These are phyloP conservation scores for Papilio demoleus DNA, from an alignment of 2,888 invertebrate species.

Conservation along the genomic window DNA sequence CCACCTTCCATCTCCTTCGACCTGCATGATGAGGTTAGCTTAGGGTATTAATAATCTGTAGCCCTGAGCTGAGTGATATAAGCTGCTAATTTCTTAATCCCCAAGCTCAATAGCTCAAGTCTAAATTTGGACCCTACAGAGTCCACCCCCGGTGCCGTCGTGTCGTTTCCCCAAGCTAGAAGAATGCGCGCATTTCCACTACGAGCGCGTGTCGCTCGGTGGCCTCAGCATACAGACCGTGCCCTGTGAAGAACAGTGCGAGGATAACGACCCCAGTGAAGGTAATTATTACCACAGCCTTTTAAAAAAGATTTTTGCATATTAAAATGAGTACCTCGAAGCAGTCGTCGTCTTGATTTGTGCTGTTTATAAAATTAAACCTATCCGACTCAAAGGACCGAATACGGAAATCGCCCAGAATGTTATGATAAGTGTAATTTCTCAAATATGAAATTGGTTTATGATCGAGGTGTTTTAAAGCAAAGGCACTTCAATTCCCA, in stretches of 20 bases:
- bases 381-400: constrained; percentile 9
- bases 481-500: no score
- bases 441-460: no score
- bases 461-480: no score
- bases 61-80: no score
- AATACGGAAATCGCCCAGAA: not conserved
- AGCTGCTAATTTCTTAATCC: no score
- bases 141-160: constrained; percentile 56
- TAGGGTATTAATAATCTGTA: no score
- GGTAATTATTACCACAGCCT: constrained; percentile 44
- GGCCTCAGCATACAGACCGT: constrained; percentile 82
- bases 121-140: no score
- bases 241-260: constrained; percentile 60
- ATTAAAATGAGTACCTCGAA: not conserved
- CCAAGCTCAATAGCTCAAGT: no score
- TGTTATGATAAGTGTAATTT: no score
- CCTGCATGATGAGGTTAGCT: constrained; percentile 60
- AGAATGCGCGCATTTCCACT: constrained; percentile 99
- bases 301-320: not conserved
- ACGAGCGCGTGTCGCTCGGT: constrained; percentile 96
- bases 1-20: constrained; percentile 63
- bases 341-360: not conserved
- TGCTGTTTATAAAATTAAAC: not conserved
- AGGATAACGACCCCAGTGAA: constrained; percentile 54
- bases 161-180: constrained; percentile 86